Evolutionary conservation across 1,140 invertebrate genomes (phyloP), one percentile per base, ranked within the genome.

Genomic region (Caenorhabditis tropicalis): DNA sequence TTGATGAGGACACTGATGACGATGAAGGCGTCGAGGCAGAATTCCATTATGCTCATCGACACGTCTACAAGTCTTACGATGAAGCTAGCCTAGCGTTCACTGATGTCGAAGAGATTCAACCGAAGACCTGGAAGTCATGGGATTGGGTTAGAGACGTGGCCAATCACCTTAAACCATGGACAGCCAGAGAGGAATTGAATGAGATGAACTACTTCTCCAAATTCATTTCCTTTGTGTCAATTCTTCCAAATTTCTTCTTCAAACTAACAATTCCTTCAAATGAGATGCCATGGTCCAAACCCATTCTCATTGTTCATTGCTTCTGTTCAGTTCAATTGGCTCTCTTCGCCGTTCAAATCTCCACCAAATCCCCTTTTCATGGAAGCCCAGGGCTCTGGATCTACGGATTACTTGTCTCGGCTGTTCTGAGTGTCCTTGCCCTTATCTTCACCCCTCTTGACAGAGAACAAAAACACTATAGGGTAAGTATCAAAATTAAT

Each of bases 201-300:
- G 81, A 86, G 39, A 39, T 79, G 70, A 51, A 39, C 39, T 85
- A 51, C 10, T 33, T 85, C 12, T 53, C 51, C 1, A 51, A 51
- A 33, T 15, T 81, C 16, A 56, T 81, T 1, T 29, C 51, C 0
- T 24, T 81, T 65, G 33, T 86, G 7, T 48, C 70, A 10, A 49
- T 81, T n/a, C 53, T 79, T 15, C 39, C 81, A n/a, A 92, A 93
- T 87, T 87, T 94, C 49, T 15, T 94, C 0, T 90, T 94, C 1
- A 93, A 93, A 81, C 87, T 94, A 24, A 93, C 94, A 36, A 92
- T 94, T 80, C 94, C 94, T 0, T 92, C 94, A 0, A 93, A 94
- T 29, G 91, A 93, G 90, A 87, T 92, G 84, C 93, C 94, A 48
- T 94, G 94, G 94, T 94, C 93, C 53, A 92, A 93, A 87, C 88